Evolutionary conservation across 2,113 vertebrate genomes (phyloP), one percentile per base, ranked within the genome.

Genomic region (Oryzias javanicus): DNA sequence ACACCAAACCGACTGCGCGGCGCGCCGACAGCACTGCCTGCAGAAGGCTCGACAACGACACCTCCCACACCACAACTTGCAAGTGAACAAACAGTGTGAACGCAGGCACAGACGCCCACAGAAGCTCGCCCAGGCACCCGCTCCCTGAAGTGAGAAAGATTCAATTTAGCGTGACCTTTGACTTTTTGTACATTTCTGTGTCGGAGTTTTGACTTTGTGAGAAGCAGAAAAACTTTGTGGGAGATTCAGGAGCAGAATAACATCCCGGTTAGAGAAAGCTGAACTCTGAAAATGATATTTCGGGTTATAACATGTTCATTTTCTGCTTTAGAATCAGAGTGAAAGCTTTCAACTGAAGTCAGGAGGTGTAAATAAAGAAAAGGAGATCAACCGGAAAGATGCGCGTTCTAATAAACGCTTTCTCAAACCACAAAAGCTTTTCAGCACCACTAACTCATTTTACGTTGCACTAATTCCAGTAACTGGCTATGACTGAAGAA

Each of bases 371-470:
- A 41, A 51, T 27, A 49, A 57, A 18, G 14, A 53, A 41, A 66
- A 64, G 19, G 48, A 53, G 60, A 64, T 57, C 42, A 68, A 55
- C 82, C 74, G 79, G 83, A 87, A 82, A 67, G 42, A 70, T 52
- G 57, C 7, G 4, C 49, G 45, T 68, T 50, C 54, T 67, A 78
- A 76, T 61, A 75, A 41, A 20, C 44, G 14, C 84, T 76, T 59
- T 88, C 67, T 67, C 72, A 78, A 77, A 86, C 89, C 87, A 88
- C 80, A 85, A 84, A 83, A 84, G 87, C 84, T 87, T 86, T 89
- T 61, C 71, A 64, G 67, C 77, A 62, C 86, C 84, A 80, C 83
- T 84, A 80, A 85, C 80, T 82, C 67, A 54, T 87, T 87, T 88
- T 81, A 82, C 80, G 67, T 29, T 42, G 46, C 61, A 45, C 72